Evolutionary conservation across 1,140 invertebrate species (phyloP).

Genomic region (Zaprionus camerounensis): DNA sequence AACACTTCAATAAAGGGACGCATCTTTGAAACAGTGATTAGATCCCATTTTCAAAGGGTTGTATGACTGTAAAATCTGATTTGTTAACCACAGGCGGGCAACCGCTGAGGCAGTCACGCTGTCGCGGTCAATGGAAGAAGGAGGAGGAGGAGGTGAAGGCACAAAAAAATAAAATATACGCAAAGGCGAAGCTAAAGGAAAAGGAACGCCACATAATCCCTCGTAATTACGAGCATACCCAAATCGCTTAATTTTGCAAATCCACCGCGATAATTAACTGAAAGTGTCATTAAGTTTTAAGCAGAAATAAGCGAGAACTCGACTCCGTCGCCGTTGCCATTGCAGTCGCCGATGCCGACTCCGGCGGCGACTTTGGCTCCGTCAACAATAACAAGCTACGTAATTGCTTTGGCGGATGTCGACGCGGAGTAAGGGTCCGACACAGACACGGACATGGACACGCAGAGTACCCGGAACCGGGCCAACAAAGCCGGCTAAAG

Average conservation of each 20-base stretch:
- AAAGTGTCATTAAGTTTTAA: slow-evolving; percentile 83
- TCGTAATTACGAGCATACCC: slow-evolving; percentile 69
- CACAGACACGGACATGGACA: slow-evolving; percentile 26
- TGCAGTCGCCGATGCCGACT: not conserved
- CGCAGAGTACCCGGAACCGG: slow-evolving; percentile 38
- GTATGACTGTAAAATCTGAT: slow-evolving; percentile 38
- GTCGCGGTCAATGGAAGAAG: slow-evolving; percentile 1
- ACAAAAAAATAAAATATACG: slow-evolving; percentile 3
- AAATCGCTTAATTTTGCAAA: slow-evolving; percentile 83
- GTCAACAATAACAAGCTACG: slow-evolving; percentile 78
- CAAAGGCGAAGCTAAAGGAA: not conserved
- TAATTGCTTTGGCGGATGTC: slow-evolving; percentile 62
- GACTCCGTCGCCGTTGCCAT: slow-evolving; percentile 51
- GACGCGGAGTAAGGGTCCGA: slow-evolving; percentile 13
- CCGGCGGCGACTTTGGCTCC: slow-evolving; percentile 42
- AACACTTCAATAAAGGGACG: not conserved
- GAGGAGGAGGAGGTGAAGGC: not conserved
- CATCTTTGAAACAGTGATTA: slow-evolving; percentile 16
- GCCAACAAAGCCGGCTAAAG: slow-evolving; percentile 48
- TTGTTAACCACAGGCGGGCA: slow-evolving; percentile 46
- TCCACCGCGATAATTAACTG: slow-evolving; percentile 82
- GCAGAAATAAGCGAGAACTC: slow-evolving; percentile 70
- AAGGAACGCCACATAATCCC: slow-evolving; percentile 62
- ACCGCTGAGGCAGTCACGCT: slow-evolving; percentile 8
- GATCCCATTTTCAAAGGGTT: not conserved